Conservation (phyloP, 2,113 vertebrate species). For the Podarcis cretensis region DNA sequence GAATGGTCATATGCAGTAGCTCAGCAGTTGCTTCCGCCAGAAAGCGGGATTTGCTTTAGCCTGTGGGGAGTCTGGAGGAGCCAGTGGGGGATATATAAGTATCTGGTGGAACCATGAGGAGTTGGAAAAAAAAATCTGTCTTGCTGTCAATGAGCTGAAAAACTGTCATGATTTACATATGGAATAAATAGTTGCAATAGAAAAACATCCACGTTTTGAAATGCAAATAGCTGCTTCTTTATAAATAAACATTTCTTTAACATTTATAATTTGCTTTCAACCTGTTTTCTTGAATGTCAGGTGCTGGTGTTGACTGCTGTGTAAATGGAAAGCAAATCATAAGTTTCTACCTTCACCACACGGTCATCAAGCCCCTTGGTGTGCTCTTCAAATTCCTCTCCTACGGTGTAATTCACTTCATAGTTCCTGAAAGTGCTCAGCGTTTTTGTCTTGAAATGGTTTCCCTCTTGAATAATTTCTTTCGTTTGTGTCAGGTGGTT, state of each 20-base stretch:
- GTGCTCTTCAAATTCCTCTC: conserved; percentile 91
- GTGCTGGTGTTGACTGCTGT: not conserved
- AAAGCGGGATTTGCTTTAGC: not conserved
- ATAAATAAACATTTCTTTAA: conserved; percentile 25
- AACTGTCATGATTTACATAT: conserved; percentile 37
- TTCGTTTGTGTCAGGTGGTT: conserved; percentile 89
- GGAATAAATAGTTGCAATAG: conserved; percentile 28
- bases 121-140: conserved; percentile 10
- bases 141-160: not conserved
- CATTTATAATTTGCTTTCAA: conserved; percentile 26
- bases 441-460: conserved; percentile 92
- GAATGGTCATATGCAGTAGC: not conserved
- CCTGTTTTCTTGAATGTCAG: not conserved
- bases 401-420: conserved; percentile 85
- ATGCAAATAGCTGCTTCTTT: conserved; percentile 40
- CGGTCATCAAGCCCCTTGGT: conserved; percentile 91
- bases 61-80: not conserved
- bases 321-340: not conserved
- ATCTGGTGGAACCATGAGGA: conserved; percentile 19
- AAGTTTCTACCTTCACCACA: conserved; percentile 80
- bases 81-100: not conserved
- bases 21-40: not conserved
- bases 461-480: conserved; percentile 86
- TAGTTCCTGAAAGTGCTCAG: conserved; percentile 96
- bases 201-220: conserved; percentile 22